Conservation (phyloP, 2,797 vertebrate species). For the Erpetoichthys calabaricus region DNA sequence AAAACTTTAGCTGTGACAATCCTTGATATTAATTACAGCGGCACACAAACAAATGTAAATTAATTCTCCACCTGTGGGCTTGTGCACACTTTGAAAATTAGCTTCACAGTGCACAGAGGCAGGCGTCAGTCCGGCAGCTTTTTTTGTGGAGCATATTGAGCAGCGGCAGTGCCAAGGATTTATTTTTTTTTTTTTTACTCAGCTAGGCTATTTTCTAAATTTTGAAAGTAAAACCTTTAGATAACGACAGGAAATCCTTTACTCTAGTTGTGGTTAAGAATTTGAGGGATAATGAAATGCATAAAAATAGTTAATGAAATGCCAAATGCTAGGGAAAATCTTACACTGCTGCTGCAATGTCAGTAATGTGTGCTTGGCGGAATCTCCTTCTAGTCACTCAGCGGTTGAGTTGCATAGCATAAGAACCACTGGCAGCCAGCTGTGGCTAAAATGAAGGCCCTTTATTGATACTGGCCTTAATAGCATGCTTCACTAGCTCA, state of each 20-base stretch:
- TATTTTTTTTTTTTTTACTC: conserved; percentile 12
- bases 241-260: too few species aligned
- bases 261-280: conserved; percentile 23
- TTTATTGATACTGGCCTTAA: neutral
- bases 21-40: too few species aligned
- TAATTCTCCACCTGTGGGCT: too few species aligned
- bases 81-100: too few species aligned
- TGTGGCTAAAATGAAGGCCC: neutral
- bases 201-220: conserved; percentile 21
- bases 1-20: too few species aligned
- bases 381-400: conserved; percentile 26
- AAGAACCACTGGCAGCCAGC: neutral
- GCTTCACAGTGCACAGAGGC: too few species aligned
- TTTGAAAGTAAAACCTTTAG: conserved; percentile 25
- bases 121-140: too few species aligned
- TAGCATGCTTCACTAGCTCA: neutral
- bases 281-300: conserved; percentile 14
- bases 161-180: too few species aligned
- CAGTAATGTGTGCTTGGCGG: conserved; percentile 29
- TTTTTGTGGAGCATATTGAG: too few species aligned
- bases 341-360: conserved; percentile 26
- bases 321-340: conserved; percentile 25
- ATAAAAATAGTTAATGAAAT: conserved; percentile 15
- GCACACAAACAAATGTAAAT: too few species aligned
- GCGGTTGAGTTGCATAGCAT: conserved; percentile 9